Evolutionary conservation across 1,140 invertebrate species (phyloP), one percentile per base, ranked within the genome.

Genomic region (Aphaenogaster rudis): DNA sequence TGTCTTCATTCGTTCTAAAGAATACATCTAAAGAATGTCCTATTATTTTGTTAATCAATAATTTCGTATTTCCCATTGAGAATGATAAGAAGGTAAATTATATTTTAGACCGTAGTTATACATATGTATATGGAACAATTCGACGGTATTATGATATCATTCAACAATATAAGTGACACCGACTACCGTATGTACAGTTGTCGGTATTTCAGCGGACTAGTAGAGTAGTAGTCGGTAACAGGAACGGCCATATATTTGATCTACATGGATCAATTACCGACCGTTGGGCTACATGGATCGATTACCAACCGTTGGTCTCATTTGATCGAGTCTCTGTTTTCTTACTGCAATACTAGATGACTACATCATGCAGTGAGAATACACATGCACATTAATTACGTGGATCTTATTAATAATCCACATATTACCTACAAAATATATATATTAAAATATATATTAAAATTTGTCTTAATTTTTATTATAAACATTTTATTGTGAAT

Each of bases 41-140:
- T 64, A 64, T 36, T 64, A 64, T 64, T 74, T 74, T 28, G 13
- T 57, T 74, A 33, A 54, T 39, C 21, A 13, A 69, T 28, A 74
- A 74, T 36, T 21, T 57, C 1, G 1, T 39, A 7, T 61, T 45
- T 42, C 9, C 39, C 33, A 61, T 45, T 71, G 15, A 33, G 5
- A 45, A 45, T 45, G 54, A 33, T 42, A 77, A 77, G 17, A 59
- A 59, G 1, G 13, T 33, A 61, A 61, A 15, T 42, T 59, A 7
- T 15, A 59, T 77, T 77, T 76, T 59, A 76, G 52, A 50, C 39
- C 2, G 13, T 13, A 33, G 74, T 72, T 54, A 28, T 33, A 28
- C 21, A 28, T 63, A 69, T 13, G 36, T 15, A 61, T 4, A 61
- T 28, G 21, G 11, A 39, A 59, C 13, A 59, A 33, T 0, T 61